Percentiles rank a stretch among this genome's conserved stretches.
Evolutionary conservation across 92 coral and sea anemone genomes (phyloP).

Genomic region (Ricordea florida): DNA sequence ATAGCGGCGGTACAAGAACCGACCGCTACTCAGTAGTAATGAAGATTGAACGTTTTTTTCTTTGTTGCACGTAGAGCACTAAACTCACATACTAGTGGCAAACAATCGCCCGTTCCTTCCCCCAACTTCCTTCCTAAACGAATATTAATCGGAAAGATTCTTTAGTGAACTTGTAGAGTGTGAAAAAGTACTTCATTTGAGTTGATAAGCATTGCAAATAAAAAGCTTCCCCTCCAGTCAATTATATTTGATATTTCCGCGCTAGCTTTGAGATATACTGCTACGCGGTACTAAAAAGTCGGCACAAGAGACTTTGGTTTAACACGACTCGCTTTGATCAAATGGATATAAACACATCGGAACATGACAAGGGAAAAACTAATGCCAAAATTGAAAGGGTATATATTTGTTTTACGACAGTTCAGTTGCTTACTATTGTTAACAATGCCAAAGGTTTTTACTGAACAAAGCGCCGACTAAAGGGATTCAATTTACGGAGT

Average conservation of each 20-base stretch:
- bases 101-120: background rate
- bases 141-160: background rate
- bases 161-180: slow-evolving; percentile 29
- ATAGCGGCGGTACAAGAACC: slow-evolving; percentile 41
- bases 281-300: background rate
- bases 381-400: background rate
- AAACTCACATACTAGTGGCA: background rate
- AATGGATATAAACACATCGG: no score
- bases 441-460: background rate
- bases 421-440: background rate
- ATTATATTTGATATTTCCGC: background rate
- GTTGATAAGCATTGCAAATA: slow-evolving; percentile 21
- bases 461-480: background rate
- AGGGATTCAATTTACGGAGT: no score
- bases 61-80: slow-evolving; percentile 7
- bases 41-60: slow-evolving; percentile 4
- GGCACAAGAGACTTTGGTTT: background rate
- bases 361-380: background rate
- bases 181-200: slow-evolving; percentile 29
- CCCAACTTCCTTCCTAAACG: background rate
- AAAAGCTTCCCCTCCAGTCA: slow-evolving; percentile 12
- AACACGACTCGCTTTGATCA: background rate
- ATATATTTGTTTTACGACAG: background rate
- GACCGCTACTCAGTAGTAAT: slow-evolving; percentile 10
- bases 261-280: background rate